These are phyloP conservation scores for Xestoiulus laeticollis DNA, from an alignment of 2,888 invertebrate species.

Conservation along the genomic window DNA sequence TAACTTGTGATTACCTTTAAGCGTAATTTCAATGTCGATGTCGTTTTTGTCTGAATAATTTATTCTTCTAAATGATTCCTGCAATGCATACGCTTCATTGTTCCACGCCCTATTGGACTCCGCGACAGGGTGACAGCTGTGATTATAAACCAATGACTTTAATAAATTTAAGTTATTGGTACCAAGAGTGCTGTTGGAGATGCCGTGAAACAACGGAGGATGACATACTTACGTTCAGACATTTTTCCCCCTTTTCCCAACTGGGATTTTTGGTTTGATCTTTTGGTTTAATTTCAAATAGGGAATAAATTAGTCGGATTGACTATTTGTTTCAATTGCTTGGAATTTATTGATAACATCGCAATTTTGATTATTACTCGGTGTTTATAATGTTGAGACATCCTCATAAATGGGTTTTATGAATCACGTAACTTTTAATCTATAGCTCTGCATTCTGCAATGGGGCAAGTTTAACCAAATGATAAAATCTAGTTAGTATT, in stretches of 20 bases:
- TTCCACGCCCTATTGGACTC: constrained; percentile 34
- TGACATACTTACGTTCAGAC: not conserved
- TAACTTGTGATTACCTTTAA: not conserved
- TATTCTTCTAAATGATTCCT: not conserved
- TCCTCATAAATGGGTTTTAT: too few species aligned
- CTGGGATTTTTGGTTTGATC: not conserved
- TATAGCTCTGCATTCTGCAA: too few species aligned
- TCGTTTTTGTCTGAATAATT: not conserved
- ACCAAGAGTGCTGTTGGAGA: constrained; percentile 8
- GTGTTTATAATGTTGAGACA: too few species aligned
- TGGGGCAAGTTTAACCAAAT: too few species aligned
- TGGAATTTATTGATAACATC: not conserved
- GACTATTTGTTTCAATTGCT: not conserved
- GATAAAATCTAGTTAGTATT: too few species aligned
- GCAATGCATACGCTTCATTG: not conserved
- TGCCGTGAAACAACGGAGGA: constrained; percentile 19
- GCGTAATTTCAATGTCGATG: constrained; percentile 15
- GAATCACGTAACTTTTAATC: too few species aligned
- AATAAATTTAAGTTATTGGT: constrained; percentile 45
- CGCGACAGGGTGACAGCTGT: constrained; percentile 39
- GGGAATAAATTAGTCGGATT: not conserved
- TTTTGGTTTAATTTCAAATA: not conserved
- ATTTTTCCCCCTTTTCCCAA: not conserved
- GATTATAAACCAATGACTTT: constrained; percentile 47
- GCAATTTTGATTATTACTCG: too few species aligned